Conservation (phyloP, 2,113 vertebrate genomes). For the Anseranas semipalmata region DNA sequence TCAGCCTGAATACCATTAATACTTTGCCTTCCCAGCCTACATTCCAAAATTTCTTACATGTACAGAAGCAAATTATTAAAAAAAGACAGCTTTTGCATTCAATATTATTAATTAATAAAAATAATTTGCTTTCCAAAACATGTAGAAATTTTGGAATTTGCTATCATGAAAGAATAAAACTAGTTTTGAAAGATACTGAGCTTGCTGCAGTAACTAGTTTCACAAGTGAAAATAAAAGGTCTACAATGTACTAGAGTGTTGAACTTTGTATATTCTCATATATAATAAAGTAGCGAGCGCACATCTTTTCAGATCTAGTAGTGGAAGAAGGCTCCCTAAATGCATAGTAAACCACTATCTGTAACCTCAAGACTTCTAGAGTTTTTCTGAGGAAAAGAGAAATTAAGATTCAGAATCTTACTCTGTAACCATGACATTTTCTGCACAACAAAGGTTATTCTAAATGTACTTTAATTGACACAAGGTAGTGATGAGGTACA, state of each 20-base stretch:
- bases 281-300: neutral
- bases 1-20: neutral
- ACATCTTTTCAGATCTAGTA: neutral
- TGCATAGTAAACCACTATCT: neutral
- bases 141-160: neutral
- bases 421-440: neutral
- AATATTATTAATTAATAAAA: neutral
- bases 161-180: too few relatives aligned
- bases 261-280: neutral
- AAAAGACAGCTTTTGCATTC: neutral
- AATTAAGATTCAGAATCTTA: neutral
- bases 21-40: neutral
- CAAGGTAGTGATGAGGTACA: neutral
- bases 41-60: neutral
- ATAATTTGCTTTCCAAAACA: neutral
- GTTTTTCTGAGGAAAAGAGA: neutral
- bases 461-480: neutral
- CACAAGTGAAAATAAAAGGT: neutral
- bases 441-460: neutral
- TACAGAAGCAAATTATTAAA: neutral
- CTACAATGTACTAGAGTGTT: neutral
- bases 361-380: neutral
- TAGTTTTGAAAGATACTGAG: neutral
- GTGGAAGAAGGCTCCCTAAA: neutral
- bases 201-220: neutral